Evolutionary conservation across 1,140 invertebrate genomes (phyloP), one percentile per base, ranked within the genome.

Genomic region (Pseudomyrmex concolor): DNA sequence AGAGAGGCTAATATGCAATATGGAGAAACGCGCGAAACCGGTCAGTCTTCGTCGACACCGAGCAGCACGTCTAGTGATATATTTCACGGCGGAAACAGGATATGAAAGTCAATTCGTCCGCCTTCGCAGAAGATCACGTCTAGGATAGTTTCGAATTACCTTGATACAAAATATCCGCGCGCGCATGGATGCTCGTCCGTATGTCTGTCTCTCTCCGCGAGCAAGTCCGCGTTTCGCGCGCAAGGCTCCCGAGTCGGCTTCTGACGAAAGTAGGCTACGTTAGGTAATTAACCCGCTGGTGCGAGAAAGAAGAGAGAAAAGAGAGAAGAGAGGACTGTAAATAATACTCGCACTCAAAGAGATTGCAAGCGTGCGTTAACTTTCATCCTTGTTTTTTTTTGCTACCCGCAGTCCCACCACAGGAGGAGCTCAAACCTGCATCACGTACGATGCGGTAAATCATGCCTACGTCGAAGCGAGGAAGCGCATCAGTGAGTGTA

Each of bases 401-500:
- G 90, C 93, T 93, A 94, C 89, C 96, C 96, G 55, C 94, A 97
- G 97, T 73, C 95, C 95, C 60, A 95, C 96, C 22, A 71, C 90
- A 74, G 95, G 95, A 85, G 96, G 96, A 57, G 95, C 96, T 66
- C 96, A 97, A 84, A 97, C 97, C 25, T 99, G 98, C 93, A 98
- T 99, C 90, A 98, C 97, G 13, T 98, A 98, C 92, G 97, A 98
- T 88, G 97, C 97, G 50, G 96, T 99, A 68, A 98, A 99, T 94
- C 96, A 97, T 81, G 98, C 98, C 51, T 98, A 98, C 94, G 92
- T 97, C 70, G 97, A 98, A 91, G 97, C 98, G 15, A 96, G 97
- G 87, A 97, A 97, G 92, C 96, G 97, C 94, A 97, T 98, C 90
- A 95, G 97, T 97, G 96, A 97, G 96, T 96, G 45, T 59, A 68